phyloP scores from a whole-genome alignment of 1,140 invertebrate species.

The Euglossa dilemma region DNA sequence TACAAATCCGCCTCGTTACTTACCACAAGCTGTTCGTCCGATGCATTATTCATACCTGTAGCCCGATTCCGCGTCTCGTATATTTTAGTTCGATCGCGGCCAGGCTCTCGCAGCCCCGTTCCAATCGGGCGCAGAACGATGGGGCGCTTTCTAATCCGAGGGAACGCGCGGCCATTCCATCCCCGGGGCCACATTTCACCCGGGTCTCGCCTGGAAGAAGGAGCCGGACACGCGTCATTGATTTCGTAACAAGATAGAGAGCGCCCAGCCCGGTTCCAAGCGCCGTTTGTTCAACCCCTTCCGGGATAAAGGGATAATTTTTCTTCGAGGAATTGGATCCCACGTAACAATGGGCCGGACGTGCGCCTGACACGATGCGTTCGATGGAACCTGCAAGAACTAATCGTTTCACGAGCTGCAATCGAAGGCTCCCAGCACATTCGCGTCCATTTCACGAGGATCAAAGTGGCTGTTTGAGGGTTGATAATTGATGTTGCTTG shows the following conservation, averaged over 20 bases:
- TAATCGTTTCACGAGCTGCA: conserved; percentile 16
- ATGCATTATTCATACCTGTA: conserved; percentile 65
- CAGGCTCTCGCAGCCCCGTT: not conserved
- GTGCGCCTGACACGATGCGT: conserved; percentile 28
- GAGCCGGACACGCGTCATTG: conserved; percentile 51
- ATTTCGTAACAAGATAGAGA: conserved; percentile 59
- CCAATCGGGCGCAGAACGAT: conserved; percentile 33
- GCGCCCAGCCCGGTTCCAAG: not conserved
- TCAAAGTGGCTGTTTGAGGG: not conserved
- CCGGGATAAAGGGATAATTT: conserved; percentile 34
- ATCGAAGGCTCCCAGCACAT: not conserved
- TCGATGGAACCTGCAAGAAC: not conserved
- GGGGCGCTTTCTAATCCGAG: conserved; percentile 62
- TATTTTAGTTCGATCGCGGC: conserved; percentile 63
- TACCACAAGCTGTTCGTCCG: conserved; percentile 54
- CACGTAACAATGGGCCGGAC: conserved; percentile 18
- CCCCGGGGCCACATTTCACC: conserved; percentile 52
- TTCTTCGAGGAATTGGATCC: conserved; percentile 17
- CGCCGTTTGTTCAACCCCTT: conserved; percentile 34
- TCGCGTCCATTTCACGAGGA: not conserved
- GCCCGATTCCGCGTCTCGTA: conserved; percentile 56
- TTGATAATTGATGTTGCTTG: not conserved
- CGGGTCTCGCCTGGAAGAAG: not conserved
- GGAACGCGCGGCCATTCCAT: conserved; percentile 24
- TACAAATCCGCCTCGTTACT: conserved; percentile 69